Evolutionary conservation across 1,140 invertebrate genomes (phyloP), one percentile per base, ranked within the genome.

Genomic region (Sarcophaga peregrina): DNA sequence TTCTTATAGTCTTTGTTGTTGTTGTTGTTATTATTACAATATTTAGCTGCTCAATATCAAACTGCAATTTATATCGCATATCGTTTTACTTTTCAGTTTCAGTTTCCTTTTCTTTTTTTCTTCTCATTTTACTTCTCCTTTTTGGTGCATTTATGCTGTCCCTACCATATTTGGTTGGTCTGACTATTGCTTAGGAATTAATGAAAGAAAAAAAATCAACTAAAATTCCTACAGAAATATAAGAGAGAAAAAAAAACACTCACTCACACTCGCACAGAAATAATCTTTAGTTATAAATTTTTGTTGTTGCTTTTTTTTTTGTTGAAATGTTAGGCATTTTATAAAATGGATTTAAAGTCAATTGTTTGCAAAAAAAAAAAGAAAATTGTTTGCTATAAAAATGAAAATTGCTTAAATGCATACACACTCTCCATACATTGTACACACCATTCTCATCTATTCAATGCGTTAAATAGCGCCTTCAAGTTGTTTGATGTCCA

Each of bases 391-490:
- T 58, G 9, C 9, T 15, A 13, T 58, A 58, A 58, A 58, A 58
- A 58, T 58, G 11, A 58, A 58, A 58, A 58, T 58, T 58, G 54
- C 54, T 68, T 25, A 68, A 68, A 68, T 68, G 5, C 20, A 58
- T 2, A 11, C 62, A 37, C 25, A 37, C 25, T 37, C 25, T 37
- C 25, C 25, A 37, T 37, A 37, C n/a, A n/a, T n/a, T n/a, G n/a
- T n/a, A n/a, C n/a, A n/a, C 25, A 2, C 25, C 25, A 37, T 37
- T 37, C 25, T 37, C 25, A 37, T 37, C 25, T 37, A 20, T 72
- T n/a, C 47, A 78, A 78, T 78, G 75, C 75, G 75, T 78, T 78
- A 78, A 78, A 78, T 78, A 78, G 75, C 75, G 75, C 75, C 75
- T 78, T 78, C 75, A 50, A 68, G 17, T 68, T 78, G 75, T 78